Base-by-base conservation (phyloP, 2,797 vertebrate species). In the Peromyscus melanophrys region DNA sequence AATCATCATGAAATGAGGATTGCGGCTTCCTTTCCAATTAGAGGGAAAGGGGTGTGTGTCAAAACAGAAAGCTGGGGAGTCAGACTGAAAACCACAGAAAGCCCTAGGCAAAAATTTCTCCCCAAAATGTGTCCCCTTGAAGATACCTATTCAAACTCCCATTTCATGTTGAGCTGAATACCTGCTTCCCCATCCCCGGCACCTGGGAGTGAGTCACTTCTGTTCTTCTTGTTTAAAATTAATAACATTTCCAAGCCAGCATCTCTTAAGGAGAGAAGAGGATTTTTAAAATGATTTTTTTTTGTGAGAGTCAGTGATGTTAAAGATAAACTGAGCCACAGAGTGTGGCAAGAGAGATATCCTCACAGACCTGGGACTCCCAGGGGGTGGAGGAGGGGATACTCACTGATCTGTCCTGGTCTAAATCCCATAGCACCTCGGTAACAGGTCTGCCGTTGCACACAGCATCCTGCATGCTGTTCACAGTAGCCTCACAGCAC, bases 401-500 rank as follows among this genome's bases (percentile, higher is more conserved):
- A 75, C 21, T 67, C 57, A 59, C 5, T 89, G 78, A 89, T n/a
- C 89, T 85, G 11, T 49, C 82, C 55, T 61, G 85, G 73, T 82
- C 43, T 86, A 71, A 46, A 89, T 90, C 67, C 96, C 90, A 10
- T 91, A 95, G 96, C 86, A 92, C 84, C 95, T 96, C 95, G 90
- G 77, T 65, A 17, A 69, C 67, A 81, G 89, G 77, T 27, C 61
- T 65, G 49, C 46, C 11, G 0, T 89, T 88, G 43, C 34, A 34
- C 4, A 27, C 19, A 73, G 59, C 27, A 10, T 40, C 63, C 75
- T 40, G 86, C 84, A n/a, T 59, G 61, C 87, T 95, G 90, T 92
- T 92, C 59, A 27, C 2, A 1, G 75, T 96, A 94, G 88, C 98
- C 97, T 98, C 98, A 97, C 98, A 97, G 96, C 96, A 97, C 94